Evolutionary conservation across 2,797 vertebrate genomes (phyloP).

Genomic region (Bradypodion ventrale): DNA sequence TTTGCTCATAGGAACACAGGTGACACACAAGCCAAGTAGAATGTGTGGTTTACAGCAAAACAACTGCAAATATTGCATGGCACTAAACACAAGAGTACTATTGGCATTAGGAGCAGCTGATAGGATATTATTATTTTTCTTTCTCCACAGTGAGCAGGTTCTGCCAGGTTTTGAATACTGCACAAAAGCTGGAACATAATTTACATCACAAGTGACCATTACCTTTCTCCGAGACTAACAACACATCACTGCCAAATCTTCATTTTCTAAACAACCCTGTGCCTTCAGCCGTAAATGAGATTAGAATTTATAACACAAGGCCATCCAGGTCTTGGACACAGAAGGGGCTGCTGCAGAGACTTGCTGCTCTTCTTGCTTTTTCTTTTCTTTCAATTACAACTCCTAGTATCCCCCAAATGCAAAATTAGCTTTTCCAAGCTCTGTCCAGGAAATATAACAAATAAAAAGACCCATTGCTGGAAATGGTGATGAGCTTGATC

Average conservation of each 20-base stretch:
- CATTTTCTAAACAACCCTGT: constrained; percentile 11
- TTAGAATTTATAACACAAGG: background rate
- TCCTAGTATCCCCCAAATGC: background rate
- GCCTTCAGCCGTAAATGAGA: background rate
- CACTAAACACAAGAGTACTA: background rate
- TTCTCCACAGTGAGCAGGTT: background rate
- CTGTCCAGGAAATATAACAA: background rate
- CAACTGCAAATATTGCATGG: background rate
- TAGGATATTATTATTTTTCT: background rate
- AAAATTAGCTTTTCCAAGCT: background rate
- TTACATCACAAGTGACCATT: constrained; percentile 27
- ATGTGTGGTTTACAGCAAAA: background rate
- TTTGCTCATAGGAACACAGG: background rate
- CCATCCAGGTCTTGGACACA: background rate
- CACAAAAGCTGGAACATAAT: constrained; percentile 15
- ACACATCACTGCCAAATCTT: background rate
- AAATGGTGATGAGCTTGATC: background rate
- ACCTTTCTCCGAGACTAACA: background rate
- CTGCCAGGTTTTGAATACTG: constrained; percentile 40
- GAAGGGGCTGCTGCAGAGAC: background rate
- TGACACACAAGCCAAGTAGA: background rate
- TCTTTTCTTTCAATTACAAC: background rate
- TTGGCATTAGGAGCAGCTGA: constrained; percentile 5
- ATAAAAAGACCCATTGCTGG: background rate
- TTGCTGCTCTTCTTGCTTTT: background rate